Evolutionary conservation across 2,113 vertebrate genomes (phyloP).

Genomic region (Callopanchax toddi): DNA sequence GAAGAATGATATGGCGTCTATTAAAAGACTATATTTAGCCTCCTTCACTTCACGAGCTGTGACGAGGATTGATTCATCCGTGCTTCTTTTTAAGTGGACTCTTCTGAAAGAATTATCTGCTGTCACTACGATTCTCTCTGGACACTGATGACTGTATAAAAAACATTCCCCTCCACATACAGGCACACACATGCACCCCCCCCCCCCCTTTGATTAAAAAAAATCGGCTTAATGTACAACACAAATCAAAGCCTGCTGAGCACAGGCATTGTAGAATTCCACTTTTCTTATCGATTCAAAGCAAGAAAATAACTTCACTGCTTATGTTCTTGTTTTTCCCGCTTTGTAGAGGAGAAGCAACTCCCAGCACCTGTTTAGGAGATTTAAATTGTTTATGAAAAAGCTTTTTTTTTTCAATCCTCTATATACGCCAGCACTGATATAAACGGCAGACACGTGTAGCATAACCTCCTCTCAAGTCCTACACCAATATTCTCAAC

Average conservation of each 20-base stretch:
- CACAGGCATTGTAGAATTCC: not conserved
- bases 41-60: conserved; percentile 21
- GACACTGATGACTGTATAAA: conserved; percentile 53
- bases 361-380: not conserved
- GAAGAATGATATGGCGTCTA: conserved; percentile 25
- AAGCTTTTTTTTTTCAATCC: conserved; percentile 4
- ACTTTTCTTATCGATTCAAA: not conserved
- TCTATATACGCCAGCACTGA: conserved; percentile 1
- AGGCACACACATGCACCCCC: conserved; percentile 13
- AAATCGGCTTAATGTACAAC: not conserved
- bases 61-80: conserved; percentile 52
- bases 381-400: conserved; percentile 24
- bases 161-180: conserved; percentile 28
- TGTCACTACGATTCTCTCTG: conserved; percentile 69
- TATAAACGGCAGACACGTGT: conserved; percentile 18
- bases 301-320: not conserved
- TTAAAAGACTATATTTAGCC: conserved; percentile 59
- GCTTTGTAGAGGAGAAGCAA: conserved; percentile 8
- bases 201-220: too few relatives aligned
- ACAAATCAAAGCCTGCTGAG: not conserved
- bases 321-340: not conserved
- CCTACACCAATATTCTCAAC: conserved; percentile 40
- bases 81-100: conserved; percentile 56
- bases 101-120: conserved; percentile 68
- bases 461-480: conserved; percentile 27